Evolutionary conservation across 2,888 invertebrate species (phyloP).

Genomic region (Lycocerus yunnanus): DNA sequence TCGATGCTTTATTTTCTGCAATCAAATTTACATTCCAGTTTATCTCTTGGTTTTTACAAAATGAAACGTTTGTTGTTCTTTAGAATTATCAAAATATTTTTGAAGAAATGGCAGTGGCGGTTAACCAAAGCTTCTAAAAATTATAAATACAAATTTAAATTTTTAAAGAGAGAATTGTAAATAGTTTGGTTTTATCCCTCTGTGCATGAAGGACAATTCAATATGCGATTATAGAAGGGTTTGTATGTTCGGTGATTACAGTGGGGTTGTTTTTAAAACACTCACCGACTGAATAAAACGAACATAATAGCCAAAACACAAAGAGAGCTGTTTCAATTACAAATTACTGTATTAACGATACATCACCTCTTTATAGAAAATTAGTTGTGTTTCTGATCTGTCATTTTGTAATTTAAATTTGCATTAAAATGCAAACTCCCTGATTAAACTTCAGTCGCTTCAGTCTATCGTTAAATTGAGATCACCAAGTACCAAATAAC

Average conservation of each 20-base stretch:
- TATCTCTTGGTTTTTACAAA: not conserved
- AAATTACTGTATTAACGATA: constrained; percentile 49
- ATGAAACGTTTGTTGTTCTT: constrained; percentile 29
- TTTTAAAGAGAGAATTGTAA: constrained; percentile 43
- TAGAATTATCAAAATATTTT: not conserved
- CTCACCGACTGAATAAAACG: constrained; percentile 33
- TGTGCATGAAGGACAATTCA: constrained; percentile 51
- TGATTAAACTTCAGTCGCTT: not conserved
- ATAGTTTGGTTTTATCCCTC: constrained; percentile 47
- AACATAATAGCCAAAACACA: constrained; percentile 38
- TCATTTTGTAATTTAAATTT: constrained; percentile 28
- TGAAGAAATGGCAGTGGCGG: not conserved
- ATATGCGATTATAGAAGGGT: constrained; percentile 53
- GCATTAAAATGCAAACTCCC: constrained; percentile 15
- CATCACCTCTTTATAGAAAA: constrained; percentile 40
- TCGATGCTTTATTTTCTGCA: constrained; percentile 17
- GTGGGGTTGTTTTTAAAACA: constrained; percentile 49
- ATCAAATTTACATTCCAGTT: constrained; percentile 16
- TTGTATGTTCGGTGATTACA: constrained; percentile 46
- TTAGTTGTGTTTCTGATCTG: constrained; percentile 20
- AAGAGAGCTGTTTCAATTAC: constrained; percentile 51
- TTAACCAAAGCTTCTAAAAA: constrained; percentile 10
- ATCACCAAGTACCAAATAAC: not conserved
- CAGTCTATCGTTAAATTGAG: not conserved
- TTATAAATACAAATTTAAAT: constrained; percentile 29